A percentile compares a stretch with the other conserved stretches of the same genome.
These are phyloP conservation scores for Scaptomyza hsui DNA, from an alignment of 1,140 invertebrate species.

Conservation along the genomic window DNA sequence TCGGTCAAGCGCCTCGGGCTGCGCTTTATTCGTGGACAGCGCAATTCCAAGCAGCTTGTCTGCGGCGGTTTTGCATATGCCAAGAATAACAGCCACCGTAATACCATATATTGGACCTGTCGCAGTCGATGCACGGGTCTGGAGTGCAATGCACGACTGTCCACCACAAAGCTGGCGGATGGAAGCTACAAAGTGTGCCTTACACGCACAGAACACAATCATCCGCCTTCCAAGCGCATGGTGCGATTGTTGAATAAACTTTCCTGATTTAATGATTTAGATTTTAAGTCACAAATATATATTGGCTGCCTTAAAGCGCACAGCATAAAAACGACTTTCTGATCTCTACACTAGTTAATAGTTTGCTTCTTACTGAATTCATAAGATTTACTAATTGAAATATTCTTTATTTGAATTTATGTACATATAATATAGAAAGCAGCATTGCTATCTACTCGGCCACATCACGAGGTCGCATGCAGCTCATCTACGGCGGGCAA, in stretches of 20 bases:
- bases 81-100: conserved; percentile 61
- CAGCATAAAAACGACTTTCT: conserved; percentile 41
- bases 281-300: conserved; percentile 59
- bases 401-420: not conserved
- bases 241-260: conserved; percentile 12
- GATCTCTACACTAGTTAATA: conserved; percentile 32
- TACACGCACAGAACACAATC: conserved; percentile 69
- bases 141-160: conserved; percentile 68
- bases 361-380: not conserved
- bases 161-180: conserved; percentile 54
- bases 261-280: conserved; percentile 22
- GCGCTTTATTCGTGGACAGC: conserved; percentile 63
- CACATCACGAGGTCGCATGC: conserved; percentile 79
- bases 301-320: conserved; percentile 42
- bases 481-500: conserved; percentile 82
- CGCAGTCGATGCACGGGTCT: conserved; percentile 48
- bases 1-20: conserved; percentile 5
- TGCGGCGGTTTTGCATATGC: conserved; percentile 61
- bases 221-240: conserved; percentile 58
- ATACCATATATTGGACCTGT: conserved; percentile 78
- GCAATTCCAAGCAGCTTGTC: conserved; percentile 64
- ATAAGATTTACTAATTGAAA: conserved; percentile 24
- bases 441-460: conserved; percentile 77
- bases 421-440: conserved; percentile 48
- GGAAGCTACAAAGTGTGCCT: conserved; percentile 65